Base-by-base conservation (phyloP, 2,888 invertebrate genomes). In the Heliconius erato region DNA sequence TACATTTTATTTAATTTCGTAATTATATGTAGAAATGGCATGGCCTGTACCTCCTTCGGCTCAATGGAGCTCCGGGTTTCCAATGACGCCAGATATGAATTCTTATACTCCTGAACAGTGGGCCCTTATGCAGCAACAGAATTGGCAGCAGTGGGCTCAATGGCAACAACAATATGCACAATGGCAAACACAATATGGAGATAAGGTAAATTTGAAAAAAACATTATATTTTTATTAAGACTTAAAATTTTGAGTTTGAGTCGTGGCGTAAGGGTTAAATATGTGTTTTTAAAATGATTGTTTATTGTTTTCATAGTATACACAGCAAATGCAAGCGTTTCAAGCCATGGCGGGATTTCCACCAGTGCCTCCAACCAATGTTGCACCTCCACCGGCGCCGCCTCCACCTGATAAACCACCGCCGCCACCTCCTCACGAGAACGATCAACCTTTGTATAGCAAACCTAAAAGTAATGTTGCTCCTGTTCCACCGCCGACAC, bases 91-190 rank as follows among this genome's bases (percentile, higher is more conserved):
- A 80, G 92, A 94, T 83, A 91, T 94, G 91, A 91, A 90, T 28
- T 88, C 96, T 32, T 97, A 97, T 86, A 96, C 97, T 11, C 92
- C 97, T 71, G 97, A 97, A 87, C 97, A 97, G 91, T 97, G 97
- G 97, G 95, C 97, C 71, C 94, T 96, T 86, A 95, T 97, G 92
- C 97, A 97, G 89, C 97, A 97, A 87, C 97, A 97, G 90, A 97
- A 97, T 88, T 97, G 97, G 97, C 97, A 97, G 85, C 97, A 98
- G 87, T 97, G 97, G 97, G 96, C 97, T 16, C 97, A 97, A 87
- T 98, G 98, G 98, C 97, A 98, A 88, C 97, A 97, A 86, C 98
- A 98, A 88, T 98, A 97, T 92, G 97, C 97, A 77, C 97, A 97
- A 88, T 97, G 97, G 98, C 98, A 98, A 90, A 96, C 96, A 84